These are phyloP conservation scores for Tipula helvola DNA, from an alignment of 2,888 invertebrate species.

Conservation along the genomic window DNA sequence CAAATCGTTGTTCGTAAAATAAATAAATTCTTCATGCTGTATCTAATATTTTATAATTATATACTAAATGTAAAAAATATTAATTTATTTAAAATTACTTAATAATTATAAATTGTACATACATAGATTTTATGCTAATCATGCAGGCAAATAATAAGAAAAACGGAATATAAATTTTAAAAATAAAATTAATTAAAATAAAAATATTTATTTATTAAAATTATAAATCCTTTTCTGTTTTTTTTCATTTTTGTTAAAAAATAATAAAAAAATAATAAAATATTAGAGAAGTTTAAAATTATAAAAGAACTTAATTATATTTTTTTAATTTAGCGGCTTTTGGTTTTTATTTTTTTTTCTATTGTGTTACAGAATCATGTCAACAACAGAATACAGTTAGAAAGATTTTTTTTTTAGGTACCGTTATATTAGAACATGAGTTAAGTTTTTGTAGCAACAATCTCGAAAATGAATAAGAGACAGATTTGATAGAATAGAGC, in stretches of 20 bases:
- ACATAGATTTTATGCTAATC: not conserved
- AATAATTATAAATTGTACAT: not conserved
- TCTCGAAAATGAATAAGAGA: too few relatives aligned
- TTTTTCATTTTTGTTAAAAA: not conserved
- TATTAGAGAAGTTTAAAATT: not conserved
- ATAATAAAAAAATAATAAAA: not conserved
- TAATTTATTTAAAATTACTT: not conserved
- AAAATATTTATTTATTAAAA: not conserved
- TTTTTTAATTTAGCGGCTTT: not conserved
- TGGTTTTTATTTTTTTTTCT: not conserved
- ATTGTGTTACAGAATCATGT: not conserved
- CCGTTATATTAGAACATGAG: too few relatives aligned
- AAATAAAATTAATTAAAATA: not conserved
- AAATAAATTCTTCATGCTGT: not conserved
- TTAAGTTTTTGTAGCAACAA: too few relatives aligned
- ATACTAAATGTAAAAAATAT: not conserved
- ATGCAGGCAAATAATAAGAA: not conserved
- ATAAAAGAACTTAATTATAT: not conserved
- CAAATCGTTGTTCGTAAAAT: not conserved
- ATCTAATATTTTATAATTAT: not conserved
- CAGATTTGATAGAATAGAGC: too few relatives aligned
- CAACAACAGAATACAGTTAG: too few relatives aligned
- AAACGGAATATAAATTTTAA: not conserved
- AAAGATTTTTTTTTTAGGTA: too few relatives aligned
- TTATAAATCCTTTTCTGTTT: not conserved